These are phyloP conservation scores for Dilophus febrilis DNA, from an alignment of 2,888 invertebrate genomes.

Conservation along the genomic window DNA sequence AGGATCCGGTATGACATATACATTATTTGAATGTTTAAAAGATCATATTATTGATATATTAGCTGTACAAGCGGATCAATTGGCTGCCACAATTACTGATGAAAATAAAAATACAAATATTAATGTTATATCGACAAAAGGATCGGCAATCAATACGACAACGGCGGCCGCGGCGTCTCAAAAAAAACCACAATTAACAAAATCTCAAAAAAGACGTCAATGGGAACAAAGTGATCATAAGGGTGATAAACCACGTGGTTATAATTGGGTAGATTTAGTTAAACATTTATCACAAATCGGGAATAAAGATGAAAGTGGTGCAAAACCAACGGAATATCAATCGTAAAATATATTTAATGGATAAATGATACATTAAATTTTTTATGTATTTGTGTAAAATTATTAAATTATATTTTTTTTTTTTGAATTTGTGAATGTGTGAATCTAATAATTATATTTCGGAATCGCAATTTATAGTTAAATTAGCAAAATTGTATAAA, in stretches of 20 bases:
- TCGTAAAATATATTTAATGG: too few relatives aligned
- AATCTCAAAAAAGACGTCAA: conserved; percentile 76
- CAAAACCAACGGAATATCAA: neutral
- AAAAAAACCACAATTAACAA: conserved; percentile 74
- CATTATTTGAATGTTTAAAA: conserved; percentile 78
- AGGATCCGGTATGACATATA: conserved; percentile 89
- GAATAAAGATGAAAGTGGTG: conserved; percentile 6
- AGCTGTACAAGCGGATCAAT: conserved; percentile 48
- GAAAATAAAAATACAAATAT: conserved; percentile 8
- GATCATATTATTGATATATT: conserved; percentile 60
- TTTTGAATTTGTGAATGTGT: too few relatives aligned
- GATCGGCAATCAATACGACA: conserved; percentile 6
- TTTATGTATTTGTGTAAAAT: too few relatives aligned
- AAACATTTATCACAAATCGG: conserved; percentile 78
- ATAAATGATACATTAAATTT: too few relatives aligned
- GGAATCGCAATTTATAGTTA: too few relatives aligned
- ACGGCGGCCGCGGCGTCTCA: conserved; percentile 19
- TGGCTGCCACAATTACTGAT: conserved; percentile 28
- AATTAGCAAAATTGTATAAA: too few relatives aligned
- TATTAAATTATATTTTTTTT: too few relatives aligned
- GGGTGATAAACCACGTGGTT: conserved; percentile 76
- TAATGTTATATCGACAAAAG: conserved; percentile 13
- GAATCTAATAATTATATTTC: too few relatives aligned
- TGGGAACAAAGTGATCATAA: conserved; percentile 71
- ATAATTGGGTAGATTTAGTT: conserved; percentile 93